Evolutionary conservation across 2,888 invertebrate species (phyloP), one percentile per base, ranked within the genome.

Genomic region (Chymomyza amoena): DNA sequence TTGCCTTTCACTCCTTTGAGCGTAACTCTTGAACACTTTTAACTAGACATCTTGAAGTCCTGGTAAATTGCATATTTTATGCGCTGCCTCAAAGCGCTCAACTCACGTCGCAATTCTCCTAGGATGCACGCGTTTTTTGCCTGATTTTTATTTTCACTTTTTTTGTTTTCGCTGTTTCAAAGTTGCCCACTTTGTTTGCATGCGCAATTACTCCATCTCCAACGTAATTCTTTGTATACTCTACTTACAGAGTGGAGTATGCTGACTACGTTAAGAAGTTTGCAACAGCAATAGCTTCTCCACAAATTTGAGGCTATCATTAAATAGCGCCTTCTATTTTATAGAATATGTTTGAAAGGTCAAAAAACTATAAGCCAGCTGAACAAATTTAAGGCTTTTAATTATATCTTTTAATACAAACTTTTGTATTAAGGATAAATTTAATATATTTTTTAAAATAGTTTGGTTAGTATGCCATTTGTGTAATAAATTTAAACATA

Each of bases 171-270:
- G 18, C 7, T 32, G 25, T 45, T 56, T 45, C 60, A 20, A 70
- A 63, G 74, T 72, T 82, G 75, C 70, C 76, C 65, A 73, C 69
- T 83, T 85, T 74, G 74, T 84, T 81, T 79, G 78, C 69, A 69
- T 70, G 72, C 70, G 61, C 76, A 82, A 84, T 82, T 84, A 80
- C 77, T 79, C 65, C 69, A 66, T 59, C 76, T 66, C 25, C 65
- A 67, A 67, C 73, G 64, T 73, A 68, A 69, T 68, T 79, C 68
- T 66, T 67, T 64, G 28, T 32, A n/a, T 51, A 56, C 45, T 39
- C 59, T 32, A 13, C 13, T 59, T 36, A 13, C 2, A 45, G 13
- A 13, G 10, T 45, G 39, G 2, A 45, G 39, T 13, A 45, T 13
- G 4, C 0, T 13, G 13, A 45, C 13, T 13, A 13, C 4, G 5